Conservation (phyloP, 2,888 invertebrate genomes). For the Fabriciana adippe region DNA sequence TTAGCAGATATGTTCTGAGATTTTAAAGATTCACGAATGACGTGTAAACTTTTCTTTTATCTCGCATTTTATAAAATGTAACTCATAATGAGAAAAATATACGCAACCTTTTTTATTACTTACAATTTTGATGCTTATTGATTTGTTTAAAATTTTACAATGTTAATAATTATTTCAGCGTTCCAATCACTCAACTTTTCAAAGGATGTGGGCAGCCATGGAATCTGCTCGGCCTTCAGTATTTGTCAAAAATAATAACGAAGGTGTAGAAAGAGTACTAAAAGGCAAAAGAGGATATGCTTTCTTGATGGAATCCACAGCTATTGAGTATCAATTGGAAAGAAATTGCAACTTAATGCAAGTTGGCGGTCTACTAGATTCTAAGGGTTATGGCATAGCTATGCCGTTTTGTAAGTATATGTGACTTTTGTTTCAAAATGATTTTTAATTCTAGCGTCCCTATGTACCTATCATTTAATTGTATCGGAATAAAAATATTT, state of each 20-base stretch:
- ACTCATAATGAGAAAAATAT: too few species aligned
- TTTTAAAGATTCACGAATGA: too few species aligned
- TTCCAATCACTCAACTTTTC: constrained; percentile 94
- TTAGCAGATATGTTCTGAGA: too few species aligned
- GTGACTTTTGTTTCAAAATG: too few species aligned
- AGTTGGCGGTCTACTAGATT: constrained; percentile 90
- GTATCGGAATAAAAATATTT: too few species aligned
- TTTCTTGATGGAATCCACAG: constrained; percentile 97
- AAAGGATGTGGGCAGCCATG: constrained; percentile 97
- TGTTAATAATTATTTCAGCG: constrained; percentile 74
- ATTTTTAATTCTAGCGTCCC: too few species aligned
- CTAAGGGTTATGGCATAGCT: constrained; percentile 96
- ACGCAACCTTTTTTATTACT: neutral
- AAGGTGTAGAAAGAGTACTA: constrained; percentile 92
- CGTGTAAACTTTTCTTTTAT: too few species aligned
- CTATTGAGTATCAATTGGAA: constrained; percentile 95
- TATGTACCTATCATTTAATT: too few species aligned
- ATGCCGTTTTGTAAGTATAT: constrained; percentile 91
- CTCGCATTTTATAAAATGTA: too few species aligned
- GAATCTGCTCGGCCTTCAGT: constrained; percentile 91
- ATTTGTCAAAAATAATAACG: constrained; percentile 90
- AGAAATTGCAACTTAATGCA: constrained; percentile 92
- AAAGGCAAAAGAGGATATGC: constrained; percentile 92
- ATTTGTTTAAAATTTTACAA: neutral
- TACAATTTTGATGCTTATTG: neutral